Evolutionary conservation across 2,113 vertebrate species (phyloP).

Genomic region (Probosciger aterrimus): DNA sequence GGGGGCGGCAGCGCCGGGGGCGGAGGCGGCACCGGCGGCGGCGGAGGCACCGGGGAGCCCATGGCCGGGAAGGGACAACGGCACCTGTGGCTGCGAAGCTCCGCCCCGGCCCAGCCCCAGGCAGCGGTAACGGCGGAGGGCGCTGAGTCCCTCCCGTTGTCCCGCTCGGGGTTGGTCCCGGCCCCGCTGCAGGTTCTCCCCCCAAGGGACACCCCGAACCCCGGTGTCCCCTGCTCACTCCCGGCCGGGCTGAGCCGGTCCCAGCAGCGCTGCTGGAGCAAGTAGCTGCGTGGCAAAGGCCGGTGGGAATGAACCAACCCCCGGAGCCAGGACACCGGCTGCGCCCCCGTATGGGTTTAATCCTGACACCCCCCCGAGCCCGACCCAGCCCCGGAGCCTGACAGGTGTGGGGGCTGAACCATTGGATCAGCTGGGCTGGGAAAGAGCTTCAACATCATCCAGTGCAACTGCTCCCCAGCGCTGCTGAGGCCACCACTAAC

Average conservation of each 20-base stretch:
- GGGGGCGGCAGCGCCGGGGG: not conserved
- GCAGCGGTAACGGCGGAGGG: not conserved
- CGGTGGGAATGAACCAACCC: not conserved
- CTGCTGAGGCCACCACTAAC: too few relatives aligned
- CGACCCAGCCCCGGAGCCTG: not conserved
- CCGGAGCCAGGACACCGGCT: not conserved
- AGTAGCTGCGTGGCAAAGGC: not conserved
- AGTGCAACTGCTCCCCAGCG: not conserved
- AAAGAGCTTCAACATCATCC: not conserved
- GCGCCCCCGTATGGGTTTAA: not conserved
- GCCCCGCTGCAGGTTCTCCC: too few relatives aligned
- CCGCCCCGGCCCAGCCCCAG: too few relatives aligned
- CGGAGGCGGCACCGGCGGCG: too few relatives aligned
- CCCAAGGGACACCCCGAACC: not conserved
- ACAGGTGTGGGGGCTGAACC: not conserved
- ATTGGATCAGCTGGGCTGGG: not conserved
- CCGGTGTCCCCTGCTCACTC: not conserved
- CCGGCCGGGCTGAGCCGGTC: too few relatives aligned
- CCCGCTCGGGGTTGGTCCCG: too few relatives aligned
- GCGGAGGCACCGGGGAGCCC: too few relatives aligned
- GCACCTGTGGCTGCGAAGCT: too few relatives aligned
- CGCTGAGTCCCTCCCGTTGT: not conserved
- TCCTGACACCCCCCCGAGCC: not conserved
- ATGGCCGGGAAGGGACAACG: too few relatives aligned
- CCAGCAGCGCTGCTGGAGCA: too few relatives aligned